These are phyloP conservation scores for Andricus quercusramuli DNA, from an alignment of 2,888 invertebrate genomes.

Conservation along the genomic window DNA sequence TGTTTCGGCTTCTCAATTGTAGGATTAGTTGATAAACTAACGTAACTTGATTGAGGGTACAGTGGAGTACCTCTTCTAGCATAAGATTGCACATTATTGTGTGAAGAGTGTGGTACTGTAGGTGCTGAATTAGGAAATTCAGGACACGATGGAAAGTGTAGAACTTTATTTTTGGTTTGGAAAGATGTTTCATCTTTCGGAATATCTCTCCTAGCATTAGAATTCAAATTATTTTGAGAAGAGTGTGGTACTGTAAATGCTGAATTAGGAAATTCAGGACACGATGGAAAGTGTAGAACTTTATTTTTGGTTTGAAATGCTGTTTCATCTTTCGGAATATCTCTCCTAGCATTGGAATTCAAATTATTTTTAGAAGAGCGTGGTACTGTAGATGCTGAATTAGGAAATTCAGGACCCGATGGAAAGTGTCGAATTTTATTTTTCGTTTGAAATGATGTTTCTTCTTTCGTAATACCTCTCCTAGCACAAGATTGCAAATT, in stretches of 20 bases:
- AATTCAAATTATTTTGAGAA: background rate
- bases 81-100: too few species aligned
- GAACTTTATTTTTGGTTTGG: background rate
- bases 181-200: background rate
- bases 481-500: background rate
- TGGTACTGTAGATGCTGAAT: background rate
- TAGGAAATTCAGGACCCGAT: constrained; percentile 1
- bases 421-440: background rate
- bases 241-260: background rate
- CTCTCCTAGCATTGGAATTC: background rate
- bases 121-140: too few species aligned
- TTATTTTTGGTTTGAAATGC: background rate
- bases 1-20: too few species aligned
- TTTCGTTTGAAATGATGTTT: background rate
- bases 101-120: too few species aligned
- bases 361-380: background rate
- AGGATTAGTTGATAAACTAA: too few species aligned
- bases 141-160: too few species aligned
- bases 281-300: background rate
- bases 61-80: too few species aligned
- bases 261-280: background rate
- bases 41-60: too few species aligned
- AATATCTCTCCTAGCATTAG: background rate
- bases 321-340: background rate
- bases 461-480: background rate